A percentile compares a stretch with the other conserved stretches of the same genome.
Conservation (phyloP, 2,113 vertebrate genomes). For the Ciconia stormi region DNA sequence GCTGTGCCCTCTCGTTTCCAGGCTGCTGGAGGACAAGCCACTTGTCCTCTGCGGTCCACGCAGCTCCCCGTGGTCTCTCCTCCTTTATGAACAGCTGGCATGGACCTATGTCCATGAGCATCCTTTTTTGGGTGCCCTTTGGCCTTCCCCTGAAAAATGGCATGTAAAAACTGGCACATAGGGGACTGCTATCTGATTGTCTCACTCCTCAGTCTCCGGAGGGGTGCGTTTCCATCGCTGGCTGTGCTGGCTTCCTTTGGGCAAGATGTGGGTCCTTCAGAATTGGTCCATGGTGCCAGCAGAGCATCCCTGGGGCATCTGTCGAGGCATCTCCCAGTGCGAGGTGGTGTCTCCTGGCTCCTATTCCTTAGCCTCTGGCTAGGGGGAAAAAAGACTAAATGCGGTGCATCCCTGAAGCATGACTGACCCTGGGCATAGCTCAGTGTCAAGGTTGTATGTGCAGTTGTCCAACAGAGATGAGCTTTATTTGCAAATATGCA, state of each 20-base stretch:
- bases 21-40: neutral
- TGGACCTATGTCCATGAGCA: neutral
- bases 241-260: neutral
- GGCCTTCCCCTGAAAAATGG: neutral
- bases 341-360: neutral
- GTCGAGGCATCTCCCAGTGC: neutral
- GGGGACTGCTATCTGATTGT: neutral
- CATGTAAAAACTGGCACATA: neutral
- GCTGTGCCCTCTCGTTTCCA: neutral
- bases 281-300: neutral
- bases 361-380: neutral
- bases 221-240: neutral
- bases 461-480: neutral
- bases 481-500: neutral
- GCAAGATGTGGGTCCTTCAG: neutral
- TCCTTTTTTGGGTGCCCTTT: neutral
- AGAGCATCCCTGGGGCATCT: neutral
- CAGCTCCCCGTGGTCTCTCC: neutral
- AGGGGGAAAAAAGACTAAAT: neutral
- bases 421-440: neutral
- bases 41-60: neutral
- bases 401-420: neutral
- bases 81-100: neutral
- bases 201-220: neutral
- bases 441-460: neutral